Base-by-base conservation (phyloP, 2,888 invertebrate species). In the Apamea anceps region DNA sequence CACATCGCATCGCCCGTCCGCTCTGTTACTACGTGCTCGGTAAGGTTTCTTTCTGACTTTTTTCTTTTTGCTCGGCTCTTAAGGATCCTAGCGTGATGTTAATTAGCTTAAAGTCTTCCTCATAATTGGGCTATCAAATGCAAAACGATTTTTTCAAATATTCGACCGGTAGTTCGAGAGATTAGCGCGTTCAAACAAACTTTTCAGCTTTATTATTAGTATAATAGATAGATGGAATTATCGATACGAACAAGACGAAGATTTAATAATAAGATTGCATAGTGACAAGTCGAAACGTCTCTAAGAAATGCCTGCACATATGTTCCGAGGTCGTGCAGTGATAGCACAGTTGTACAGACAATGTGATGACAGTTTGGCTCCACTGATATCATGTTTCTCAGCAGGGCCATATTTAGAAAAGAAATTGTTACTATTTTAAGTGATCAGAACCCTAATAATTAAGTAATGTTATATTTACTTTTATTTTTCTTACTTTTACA, bases 291-390 rank as follows among this genome's bases (percentile, higher is more conserved):
- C 67, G 15, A n/a, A 48, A 28, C 13, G 72, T 78, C 82, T 54
- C 72, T n/a, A 82, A 71, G 62, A 84, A 80, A 75, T 72, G 72
- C 68, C 62, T 75, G 63, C 70, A 77, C 70, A 79, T 51, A 62
- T 79, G 66, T n/a, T n/a, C 32, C 75, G 68, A 79, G 88, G 86
- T 80, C 79, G 54, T 32, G 13, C 57, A 66, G 62, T 77, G 82
- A 82, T 87, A 85, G 85, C 75, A 82, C 77, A 68, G 79, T 68
- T 88, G 77, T 74, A 21, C 63, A 70, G 62, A 81, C 84, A 81
- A 68, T 75, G n/a, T n/a, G n/a, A n/a, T n/a, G n/a, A n/a, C n/a
- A n/a, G n/a, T n/a, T n/a, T n/a, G n/a, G n/a, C n/a, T n/a, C n/a
- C n/a, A n/a, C n/a, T n/a, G n/a, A n/a, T n/a, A n/a, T n/a, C n/a